A percentile compares a stretch with the other conserved stretches of the same genome.
These are phyloP conservation scores for Eristalinus sepulchralis DNA, from an alignment of 2,888 invertebrate species.

Conservation along the genomic window DNA sequence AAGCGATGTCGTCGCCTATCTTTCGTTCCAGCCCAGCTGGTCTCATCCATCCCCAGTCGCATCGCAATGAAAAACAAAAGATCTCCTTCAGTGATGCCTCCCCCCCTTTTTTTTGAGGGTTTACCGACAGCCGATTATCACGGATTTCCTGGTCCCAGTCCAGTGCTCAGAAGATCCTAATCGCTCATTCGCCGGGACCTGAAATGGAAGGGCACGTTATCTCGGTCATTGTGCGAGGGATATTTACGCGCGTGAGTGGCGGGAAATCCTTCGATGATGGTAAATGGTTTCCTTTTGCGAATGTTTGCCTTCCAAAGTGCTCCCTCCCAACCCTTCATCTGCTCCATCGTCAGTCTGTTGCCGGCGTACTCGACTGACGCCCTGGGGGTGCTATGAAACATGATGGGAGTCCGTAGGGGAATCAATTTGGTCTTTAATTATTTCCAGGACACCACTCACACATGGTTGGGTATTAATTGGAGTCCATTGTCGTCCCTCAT, in stretches of 20 bases:
- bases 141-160: neutral
- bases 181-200: neutral
- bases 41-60: too few species aligned
- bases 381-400: neutral
- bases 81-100: neutral
- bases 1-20: too few species aligned
- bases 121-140: neutral
- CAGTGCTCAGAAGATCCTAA: neutral
- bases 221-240: neutral
- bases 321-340: neutral
- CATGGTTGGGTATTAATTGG: neutral
- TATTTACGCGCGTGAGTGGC: neutral
- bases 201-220: neutral
- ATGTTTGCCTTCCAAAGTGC: neutral
- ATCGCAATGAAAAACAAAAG: neutral
- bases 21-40: too few species aligned
- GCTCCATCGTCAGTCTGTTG: neutral
- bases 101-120: neutral
- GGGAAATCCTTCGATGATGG: neutral
- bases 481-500: neutral
- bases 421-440: constrained; percentile 12
- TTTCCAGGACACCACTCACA: neutral
- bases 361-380: neutral
- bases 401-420: constrained; percentile 1
- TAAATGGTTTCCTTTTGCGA: neutral